Evolutionary conservation across 2,797 vertebrate species (phyloP), one percentile per base, ranked within the genome.

Genomic region (Anas georgica): DNA sequence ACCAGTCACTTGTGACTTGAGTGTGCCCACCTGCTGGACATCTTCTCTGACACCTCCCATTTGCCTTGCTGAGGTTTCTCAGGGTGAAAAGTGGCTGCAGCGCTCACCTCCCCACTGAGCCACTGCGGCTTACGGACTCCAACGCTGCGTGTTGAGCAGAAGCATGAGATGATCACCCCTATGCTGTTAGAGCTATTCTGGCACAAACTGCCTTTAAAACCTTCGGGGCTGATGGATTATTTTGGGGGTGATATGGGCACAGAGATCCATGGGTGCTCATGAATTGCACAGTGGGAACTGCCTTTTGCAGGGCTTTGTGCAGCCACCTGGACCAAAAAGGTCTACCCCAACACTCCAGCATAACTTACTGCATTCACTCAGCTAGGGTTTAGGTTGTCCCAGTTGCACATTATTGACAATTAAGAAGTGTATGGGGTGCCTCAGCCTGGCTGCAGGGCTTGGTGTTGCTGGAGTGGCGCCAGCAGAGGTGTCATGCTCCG

Each of bases 331-430:
- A 97, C 74, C 93, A 97, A 96, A 88, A 94, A 95, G 96, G 43
- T 91, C 77, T 84, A 88, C 91, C 62, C 90, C 96, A 83, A 77
- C 8, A 4, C 78, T 95, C 91, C 59, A 29, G 83, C 96, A 97
- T 97, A 96, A 96, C 94, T 96, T 94, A 93, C 22, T 95, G 83
- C 46, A 54, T 94, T 97, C 89, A 87, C 97, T 97, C 97, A 97
- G 97, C 6, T 64, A 94, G 93, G 88, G 70, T 90, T 97, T 96
- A 95, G 78, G 84, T 97, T 97, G 92, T 94, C 97, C 95, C 97
- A 97, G 96, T 97, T 98, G 97, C 86, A 96, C 33, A 33, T 97
- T 98, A 97, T 96, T 95, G 95, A 97, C 95, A 97, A 97, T 98
- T 98, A 98, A 97, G 97, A 97, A 97, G 97, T 41, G 43, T 95